Evolutionary conservation across 2,113 vertebrate genomes (phyloP).

Genomic region (Cryptotis parvus): DNA sequence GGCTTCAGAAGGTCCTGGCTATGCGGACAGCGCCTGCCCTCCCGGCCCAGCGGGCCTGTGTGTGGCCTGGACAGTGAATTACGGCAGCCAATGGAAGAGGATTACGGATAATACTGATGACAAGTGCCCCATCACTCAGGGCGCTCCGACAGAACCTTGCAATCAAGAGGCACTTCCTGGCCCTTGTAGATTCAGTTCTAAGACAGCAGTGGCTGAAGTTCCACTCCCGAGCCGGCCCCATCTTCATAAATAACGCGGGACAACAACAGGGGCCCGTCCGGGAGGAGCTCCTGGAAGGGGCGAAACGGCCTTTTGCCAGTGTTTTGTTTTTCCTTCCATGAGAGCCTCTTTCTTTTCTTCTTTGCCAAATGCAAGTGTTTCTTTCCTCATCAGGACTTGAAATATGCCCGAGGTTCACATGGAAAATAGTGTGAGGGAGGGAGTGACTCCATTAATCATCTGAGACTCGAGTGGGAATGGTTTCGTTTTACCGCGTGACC

Average conservation of each 20-base stretch:
- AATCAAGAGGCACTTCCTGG: conserved; percentile 77
- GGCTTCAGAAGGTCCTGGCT: no score
- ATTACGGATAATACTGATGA: conserved; percentile 81
- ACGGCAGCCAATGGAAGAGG: conserved; percentile 69
- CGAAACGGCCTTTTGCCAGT: not conserved
- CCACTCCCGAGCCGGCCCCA: conserved; percentile 60
- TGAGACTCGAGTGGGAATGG: not conserved
- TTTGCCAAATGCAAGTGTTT: conserved; percentile 2
- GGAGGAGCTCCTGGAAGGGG: not conserved
- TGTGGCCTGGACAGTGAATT: conserved; percentile 77
- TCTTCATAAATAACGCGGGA: conserved; percentile 68
- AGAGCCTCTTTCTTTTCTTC: not conserved
- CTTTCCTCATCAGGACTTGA: not conserved
- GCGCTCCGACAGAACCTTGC: conserved; percentile 77
- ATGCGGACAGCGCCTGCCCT: no score
- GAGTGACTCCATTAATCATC: not conserved
- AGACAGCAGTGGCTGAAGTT: conserved; percentile 49
- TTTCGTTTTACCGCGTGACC: not conserved
- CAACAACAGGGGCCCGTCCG: conserved; percentile 55
- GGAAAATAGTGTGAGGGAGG: not conserved
- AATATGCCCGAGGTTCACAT: not conserved
- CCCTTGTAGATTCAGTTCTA: conserved; percentile 61
- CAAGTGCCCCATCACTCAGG: conserved; percentile 82
- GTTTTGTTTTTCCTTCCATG: not conserved
- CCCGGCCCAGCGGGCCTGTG: conserved; percentile 30